These are phyloP conservation scores for Sorex araneus DNA, from an alignment of 2,113 vertebrate species.

Conservation along the genomic window DNA sequence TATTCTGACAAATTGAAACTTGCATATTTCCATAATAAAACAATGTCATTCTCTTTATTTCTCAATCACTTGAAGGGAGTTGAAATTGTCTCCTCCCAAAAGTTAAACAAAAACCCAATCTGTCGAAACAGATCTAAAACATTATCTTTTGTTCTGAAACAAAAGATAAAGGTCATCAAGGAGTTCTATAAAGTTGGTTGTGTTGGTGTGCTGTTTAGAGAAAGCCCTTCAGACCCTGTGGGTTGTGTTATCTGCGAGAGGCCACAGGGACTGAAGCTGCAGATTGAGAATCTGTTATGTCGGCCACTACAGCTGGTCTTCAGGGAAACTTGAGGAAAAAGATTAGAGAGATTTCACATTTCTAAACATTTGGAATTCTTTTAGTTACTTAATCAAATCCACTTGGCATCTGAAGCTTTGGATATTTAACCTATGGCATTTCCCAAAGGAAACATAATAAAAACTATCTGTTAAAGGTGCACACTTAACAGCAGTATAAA, in stretches of 20 bases:
- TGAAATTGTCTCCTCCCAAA: conserved; percentile 52
- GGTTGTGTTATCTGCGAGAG: neutral
- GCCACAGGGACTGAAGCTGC: neutral
- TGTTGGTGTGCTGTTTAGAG: neutral
- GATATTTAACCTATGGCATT: conserved; percentile 4
- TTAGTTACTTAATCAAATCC: conserved; percentile 40
- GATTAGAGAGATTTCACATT: neutral
- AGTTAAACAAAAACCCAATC: conserved; percentile 28
- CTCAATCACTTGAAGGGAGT: conserved; percentile 36
- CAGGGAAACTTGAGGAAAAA: neutral
- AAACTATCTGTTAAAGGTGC: neutral
- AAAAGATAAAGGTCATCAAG: neutral
- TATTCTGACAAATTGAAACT: conserved; percentile 59
- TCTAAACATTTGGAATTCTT: conserved; percentile 51
- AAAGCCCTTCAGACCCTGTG: neutral
- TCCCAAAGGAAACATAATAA: neutral
- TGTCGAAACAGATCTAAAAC: neutral
- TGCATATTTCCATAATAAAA: conserved; percentile 51
- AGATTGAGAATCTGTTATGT: neutral
- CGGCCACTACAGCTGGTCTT: neutral
- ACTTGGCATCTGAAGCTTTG: neutral
- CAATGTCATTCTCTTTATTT: conserved; percentile 44
- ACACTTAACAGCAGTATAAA: neutral
- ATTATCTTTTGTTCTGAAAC: conserved; percentile 58
- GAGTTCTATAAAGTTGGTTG: neutral